These are phyloP conservation scores for Noctua janthina DNA, from an alignment of 2,888 invertebrate genomes.

Conservation along the genomic window DNA sequence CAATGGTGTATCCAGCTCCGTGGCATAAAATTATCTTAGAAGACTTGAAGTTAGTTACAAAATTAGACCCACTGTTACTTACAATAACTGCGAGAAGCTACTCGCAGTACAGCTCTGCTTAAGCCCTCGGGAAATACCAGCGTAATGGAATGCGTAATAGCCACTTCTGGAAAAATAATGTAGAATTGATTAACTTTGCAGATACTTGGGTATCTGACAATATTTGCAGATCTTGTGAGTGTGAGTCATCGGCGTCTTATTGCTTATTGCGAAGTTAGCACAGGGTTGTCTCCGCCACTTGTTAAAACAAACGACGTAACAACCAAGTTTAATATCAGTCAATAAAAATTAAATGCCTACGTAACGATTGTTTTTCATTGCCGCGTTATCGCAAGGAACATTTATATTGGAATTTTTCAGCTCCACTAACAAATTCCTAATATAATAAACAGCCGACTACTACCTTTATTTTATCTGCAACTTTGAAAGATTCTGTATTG, in stretches of 20 bases:
- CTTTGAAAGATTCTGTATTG: background rate
- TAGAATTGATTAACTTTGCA: constrained; percentile 52
- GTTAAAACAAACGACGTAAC: constrained; percentile 33
- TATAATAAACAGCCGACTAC: background rate
- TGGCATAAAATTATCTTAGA: background rate
- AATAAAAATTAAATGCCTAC: constrained; percentile 21
- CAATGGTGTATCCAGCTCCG: background rate
- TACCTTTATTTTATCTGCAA: background rate
- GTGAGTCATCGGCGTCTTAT: constrained; percentile 68
- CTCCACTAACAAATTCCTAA: background rate
- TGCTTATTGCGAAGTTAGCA: constrained; percentile 69
- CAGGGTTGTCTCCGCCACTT: constrained; percentile 60
- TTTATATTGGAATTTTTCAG: background rate
- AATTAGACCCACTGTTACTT: background rate
- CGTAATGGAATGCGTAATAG: constrained; percentile 12
- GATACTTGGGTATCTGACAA: constrained; percentile 60
- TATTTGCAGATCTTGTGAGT: constrained; percentile 70
- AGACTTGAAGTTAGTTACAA: background rate
- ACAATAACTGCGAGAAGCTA: background rate
- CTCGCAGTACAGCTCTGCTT: background rate
- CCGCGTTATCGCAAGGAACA: background rate
- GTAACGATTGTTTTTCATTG: background rate
- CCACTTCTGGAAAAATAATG: constrained; percentile 46
- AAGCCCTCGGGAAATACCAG: background rate
- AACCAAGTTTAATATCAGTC: constrained; percentile 5